Evolutionary conservation across 2,797 vertebrate species (phyloP).

Genomic region (Pangasius macronema): DNA sequence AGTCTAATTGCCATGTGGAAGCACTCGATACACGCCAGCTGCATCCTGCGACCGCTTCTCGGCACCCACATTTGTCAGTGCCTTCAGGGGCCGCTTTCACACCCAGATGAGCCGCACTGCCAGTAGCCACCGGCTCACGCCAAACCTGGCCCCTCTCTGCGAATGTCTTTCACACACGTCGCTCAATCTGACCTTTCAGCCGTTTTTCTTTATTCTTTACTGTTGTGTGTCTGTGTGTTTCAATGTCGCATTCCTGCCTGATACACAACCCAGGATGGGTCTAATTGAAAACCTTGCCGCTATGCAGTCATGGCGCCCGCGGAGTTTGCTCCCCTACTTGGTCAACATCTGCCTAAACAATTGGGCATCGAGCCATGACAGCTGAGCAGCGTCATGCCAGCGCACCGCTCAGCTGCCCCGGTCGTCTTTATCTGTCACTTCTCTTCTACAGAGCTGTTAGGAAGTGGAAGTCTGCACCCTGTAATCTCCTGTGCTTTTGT

Average conservation of each 20-base stretch:
- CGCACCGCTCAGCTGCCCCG: conserved; percentile 70
- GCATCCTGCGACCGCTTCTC: conserved; percentile 72
- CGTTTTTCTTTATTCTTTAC: background rate
- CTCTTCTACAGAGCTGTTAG: conserved; percentile 68
- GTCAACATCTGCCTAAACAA: conserved; percentile 80
- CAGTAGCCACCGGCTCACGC: conserved; percentile 48
- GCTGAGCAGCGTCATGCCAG: conserved; percentile 65
- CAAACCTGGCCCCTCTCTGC: conserved; percentile 29
- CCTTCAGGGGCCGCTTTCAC: conserved; percentile 58
- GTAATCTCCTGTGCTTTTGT: conserved; percentile 66
- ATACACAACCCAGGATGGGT: conserved; percentile 29
- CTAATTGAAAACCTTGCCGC: conserved; percentile 55
- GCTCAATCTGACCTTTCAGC: background rate
- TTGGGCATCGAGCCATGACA: conserved; percentile 68
- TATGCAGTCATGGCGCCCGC: conserved; percentile 46
- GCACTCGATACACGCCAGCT: conserved; percentile 76
- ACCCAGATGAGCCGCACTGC: conserved; percentile 67
- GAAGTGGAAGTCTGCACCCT: conserved; percentile 64
- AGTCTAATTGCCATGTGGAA: conserved; percentile 72
- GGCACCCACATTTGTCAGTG: conserved; percentile 72
- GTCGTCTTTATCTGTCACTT: conserved; percentile 57
- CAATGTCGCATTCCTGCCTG: background rate
- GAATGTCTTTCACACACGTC: conserved; percentile 15
- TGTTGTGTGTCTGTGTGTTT: background rate
- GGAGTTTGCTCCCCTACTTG: conserved; percentile 53